A percentile compares a stretch with the other conserved stretches of the same genome.
phyloP scores from a whole-genome alignment of 2,797 vertebrate species.

The Protonibea diacanthus region DNA sequence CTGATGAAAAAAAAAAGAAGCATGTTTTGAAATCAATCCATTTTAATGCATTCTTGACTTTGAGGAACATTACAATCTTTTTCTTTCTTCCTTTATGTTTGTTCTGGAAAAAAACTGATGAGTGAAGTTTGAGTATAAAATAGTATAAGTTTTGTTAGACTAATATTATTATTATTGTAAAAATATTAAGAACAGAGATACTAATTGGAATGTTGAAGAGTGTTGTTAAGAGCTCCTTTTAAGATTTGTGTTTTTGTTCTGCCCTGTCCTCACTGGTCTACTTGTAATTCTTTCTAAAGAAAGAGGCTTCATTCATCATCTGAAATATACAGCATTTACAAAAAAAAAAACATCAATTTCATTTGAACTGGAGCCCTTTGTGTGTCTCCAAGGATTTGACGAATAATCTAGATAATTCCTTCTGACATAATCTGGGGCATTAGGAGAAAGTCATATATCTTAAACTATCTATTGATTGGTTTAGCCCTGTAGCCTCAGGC shows the following conservation, averaged over 20 bases:
- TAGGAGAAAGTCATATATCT: slow-evolving; percentile 44
- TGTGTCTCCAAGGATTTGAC: slow-evolving; percentile 25
- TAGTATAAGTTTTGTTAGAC: too few relatives aligned
- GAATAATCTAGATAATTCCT: slow-evolving; percentile 37
- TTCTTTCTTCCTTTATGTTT: too few relatives aligned
- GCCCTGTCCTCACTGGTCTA: neutral
- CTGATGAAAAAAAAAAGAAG: neutral
- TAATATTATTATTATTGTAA: too few relatives aligned
- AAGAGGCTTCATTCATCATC: neutral
- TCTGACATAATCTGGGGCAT: slow-evolving; percentile 42
- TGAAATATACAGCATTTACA: neutral
- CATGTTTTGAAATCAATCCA: neutral
- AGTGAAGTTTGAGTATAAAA: too few relatives aligned
- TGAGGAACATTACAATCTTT: neutral
- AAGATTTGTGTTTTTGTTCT: neutral
- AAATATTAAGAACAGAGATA: too few relatives aligned
- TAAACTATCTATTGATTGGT: slow-evolving; percentile 65
- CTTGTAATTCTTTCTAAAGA: neutral
- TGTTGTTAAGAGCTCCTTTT: neutral
- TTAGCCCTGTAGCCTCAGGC: slow-evolving; percentile 57
- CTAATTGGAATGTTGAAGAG: too few relatives aligned
- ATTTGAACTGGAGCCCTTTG: neutral
- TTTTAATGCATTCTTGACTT: neutral
- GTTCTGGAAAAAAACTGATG: too few relatives aligned
- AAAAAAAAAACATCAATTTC: slow-evolving; percentile 1